Evolutionary conservation across 2,113 vertebrate genomes (phyloP).

Genomic region (Catharus fuscescens): DNA sequence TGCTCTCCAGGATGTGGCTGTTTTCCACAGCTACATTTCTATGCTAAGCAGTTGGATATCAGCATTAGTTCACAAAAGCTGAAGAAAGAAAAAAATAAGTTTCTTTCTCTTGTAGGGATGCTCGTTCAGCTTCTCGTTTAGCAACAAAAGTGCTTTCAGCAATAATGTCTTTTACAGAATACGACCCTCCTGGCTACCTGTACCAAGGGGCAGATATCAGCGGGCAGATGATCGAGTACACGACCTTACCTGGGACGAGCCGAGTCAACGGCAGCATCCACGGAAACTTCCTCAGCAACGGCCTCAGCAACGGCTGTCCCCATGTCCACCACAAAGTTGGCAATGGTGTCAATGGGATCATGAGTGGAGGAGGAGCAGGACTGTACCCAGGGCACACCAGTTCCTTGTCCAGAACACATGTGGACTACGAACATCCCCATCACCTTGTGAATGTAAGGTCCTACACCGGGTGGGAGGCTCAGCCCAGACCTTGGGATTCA

Average conservation of each 20-base stretch:
- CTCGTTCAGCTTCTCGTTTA: background rate
- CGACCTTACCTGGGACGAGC: slow-evolving; percentile 77
- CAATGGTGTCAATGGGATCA: slow-evolving; percentile 72
- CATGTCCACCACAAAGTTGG: slow-evolving; percentile 86
- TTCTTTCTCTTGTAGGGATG: background rate
- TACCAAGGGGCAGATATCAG: slow-evolving; percentile 87
- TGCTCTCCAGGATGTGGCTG: background rate
- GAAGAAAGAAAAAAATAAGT: background rate
- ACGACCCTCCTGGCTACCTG: slow-evolving; percentile 89
- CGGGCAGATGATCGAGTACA: slow-evolving; percentile 87
- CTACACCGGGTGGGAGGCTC: rapidly evolving
- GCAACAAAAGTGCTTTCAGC: background rate
- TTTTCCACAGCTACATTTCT: background rate
- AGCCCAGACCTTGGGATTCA: background rate
- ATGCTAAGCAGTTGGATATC: background rate
- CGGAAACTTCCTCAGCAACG: slow-evolving; percentile 75
- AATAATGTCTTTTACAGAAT: slow-evolving; percentile 74
- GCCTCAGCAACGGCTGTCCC: slow-evolving; percentile 81
- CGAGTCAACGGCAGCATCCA: slow-evolving; percentile 80
- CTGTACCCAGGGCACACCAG: slow-evolving; percentile 71
- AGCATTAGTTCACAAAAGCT: background rate
- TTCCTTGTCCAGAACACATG: slow-evolving; percentile 64
- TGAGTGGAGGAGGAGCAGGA: slow-evolving; percentile 69
- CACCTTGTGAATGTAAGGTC: slow-evolving; percentile 87
- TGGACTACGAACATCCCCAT: slow-evolving; percentile 84